Evolutionary conservation across 23 tunicate species (phyloP), one percentile per base, ranked within the genome.

Genomic region (Ascidia mentula): DNA sequence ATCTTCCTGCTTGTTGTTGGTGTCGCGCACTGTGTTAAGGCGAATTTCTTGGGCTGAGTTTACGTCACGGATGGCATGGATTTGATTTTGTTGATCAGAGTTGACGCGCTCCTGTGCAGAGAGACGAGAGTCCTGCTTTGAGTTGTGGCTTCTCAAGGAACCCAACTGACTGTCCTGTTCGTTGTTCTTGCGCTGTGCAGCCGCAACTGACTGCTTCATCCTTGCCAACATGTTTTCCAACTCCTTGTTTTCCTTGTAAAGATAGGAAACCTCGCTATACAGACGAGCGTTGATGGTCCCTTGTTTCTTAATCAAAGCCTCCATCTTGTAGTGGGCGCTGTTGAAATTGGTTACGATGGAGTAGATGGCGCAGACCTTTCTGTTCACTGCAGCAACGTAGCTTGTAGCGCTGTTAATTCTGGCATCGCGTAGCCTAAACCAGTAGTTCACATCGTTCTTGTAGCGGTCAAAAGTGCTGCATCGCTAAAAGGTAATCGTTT

Each of bases 41-140:
- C 65, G 65, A 53, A 26, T 53, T 6, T 53, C 65, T 53, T 53
- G 65, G 65, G 65, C 65, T 3, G 65, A 53, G 24, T 53, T 53
- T 1, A 9, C 65, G 24, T 28, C 13, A 1, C 65, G 65, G 13
- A 53, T 53, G 28, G 65, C 65, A 53, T 28, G 22, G 65, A 53
- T 53, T 53, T 53, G 65, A 9, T 53, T 53, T 28, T 53, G 65
- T 53, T 53, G 65, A 28, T 53, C 65, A 9, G 65, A 26, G 24
- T 53, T 53, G 65, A 53, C 65, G 1, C 13, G 22, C 13, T 53
- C 65, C 13, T 53, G 65, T 9, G 28, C 65, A 53, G 65, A 26
- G 13, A 53, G 65, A 53, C 65, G 65, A 26, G 65, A 53, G 65
- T 53, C 65, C 65, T 53, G 65, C 13, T 53, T 53, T 26, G 65